phyloP scores from a whole-genome alignment of 1,140 invertebrate species.

The Dinoponera quadriceps region DNA sequence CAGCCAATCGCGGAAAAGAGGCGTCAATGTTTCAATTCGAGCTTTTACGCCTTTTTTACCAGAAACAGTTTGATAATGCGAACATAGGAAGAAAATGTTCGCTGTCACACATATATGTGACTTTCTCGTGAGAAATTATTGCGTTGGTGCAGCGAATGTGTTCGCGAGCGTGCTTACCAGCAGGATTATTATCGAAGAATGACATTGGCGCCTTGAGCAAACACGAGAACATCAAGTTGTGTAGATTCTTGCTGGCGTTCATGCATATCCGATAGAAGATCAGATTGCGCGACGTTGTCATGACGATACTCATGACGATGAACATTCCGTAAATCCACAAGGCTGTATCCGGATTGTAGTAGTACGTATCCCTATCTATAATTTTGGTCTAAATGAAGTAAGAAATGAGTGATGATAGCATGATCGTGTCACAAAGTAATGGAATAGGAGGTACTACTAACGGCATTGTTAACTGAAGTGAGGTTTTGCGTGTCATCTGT shows the following conservation, averaged over 20 bases:
- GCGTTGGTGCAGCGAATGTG: neutral
- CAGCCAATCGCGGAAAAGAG: too few species aligned
- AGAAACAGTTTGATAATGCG: too few species aligned
- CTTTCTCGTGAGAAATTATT: neutral
- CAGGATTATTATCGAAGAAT: conserved; percentile 90
- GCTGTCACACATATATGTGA: too few species aligned
- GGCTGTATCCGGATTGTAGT: conserved; percentile 75
- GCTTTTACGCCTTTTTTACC: too few species aligned
- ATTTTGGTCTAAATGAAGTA: conserved; percentile 35
- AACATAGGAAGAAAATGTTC: too few species aligned
- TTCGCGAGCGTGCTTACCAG: conserved; percentile 81
- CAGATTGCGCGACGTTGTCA: conserved; percentile 83
- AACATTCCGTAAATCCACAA: conserved; percentile 83
- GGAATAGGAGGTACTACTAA: conserved; percentile 58
- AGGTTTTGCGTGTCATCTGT: conserved; percentile 79
- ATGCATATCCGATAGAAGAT: conserved; percentile 87
- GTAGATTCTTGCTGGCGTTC: conserved; percentile 88
- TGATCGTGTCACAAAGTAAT: neutral
- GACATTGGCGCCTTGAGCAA: conserved; percentile 88
- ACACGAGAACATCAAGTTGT: conserved; percentile 88
- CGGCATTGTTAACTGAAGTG: conserved; percentile 52
- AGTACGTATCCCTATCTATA: conserved; percentile 26
- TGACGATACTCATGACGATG: conserved; percentile 77
- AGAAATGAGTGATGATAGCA: neutral
- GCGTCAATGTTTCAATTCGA: too few species aligned